These are phyloP conservation scores for Orthonevra nobilis DNA, from an alignment of 2,888 invertebrate species.

Conservation along the genomic window DNA sequence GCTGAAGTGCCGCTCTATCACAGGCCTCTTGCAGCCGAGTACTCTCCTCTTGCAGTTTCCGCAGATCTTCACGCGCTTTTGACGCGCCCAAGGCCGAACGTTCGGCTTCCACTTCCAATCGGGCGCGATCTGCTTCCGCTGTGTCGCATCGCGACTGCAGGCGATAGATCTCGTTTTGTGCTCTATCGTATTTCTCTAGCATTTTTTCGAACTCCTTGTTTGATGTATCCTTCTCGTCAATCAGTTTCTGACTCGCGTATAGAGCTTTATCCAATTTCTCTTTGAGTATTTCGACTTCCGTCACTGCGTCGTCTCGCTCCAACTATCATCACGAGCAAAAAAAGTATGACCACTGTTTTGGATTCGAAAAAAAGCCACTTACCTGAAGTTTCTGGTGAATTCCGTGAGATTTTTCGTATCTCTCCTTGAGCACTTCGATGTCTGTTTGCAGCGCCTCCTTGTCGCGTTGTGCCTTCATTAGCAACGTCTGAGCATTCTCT, in stretches of 20 bases:
- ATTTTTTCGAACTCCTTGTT: constrained; percentile 96
- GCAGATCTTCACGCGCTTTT: constrained; percentile 91
- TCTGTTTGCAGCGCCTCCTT: constrained; percentile 92
- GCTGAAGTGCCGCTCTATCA: constrained; percentile 91
- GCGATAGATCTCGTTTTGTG: constrained; percentile 93
- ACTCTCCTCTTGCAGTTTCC: constrained; percentile 93
- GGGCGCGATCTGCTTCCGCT: constrained; percentile 92
- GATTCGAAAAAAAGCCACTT: constrained; percentile 66
- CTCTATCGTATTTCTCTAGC: constrained; percentile 95
- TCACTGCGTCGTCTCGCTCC: constrained; percentile 91
- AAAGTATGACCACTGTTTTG: too few species aligned
- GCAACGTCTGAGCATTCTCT: constrained; percentile 90
- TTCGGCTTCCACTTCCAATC: constrained; percentile 91
- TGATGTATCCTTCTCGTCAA: constrained; percentile 92
- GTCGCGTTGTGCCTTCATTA: constrained; percentile 91
- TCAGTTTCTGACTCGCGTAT: constrained; percentile 89
- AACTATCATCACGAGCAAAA: too few species aligned
- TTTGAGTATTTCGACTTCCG: constrained; percentile 92
- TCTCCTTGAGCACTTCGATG: constrained; percentile 91
- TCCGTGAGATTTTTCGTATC: constrained; percentile 93
- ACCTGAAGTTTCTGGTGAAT: constrained; percentile 92
- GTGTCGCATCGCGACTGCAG: constrained; percentile 93
- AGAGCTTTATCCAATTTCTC: constrained; percentile 94
- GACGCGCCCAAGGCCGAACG: constrained; percentile 89
- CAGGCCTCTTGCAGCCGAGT: constrained; percentile 93